A percentile compares a stretch with the other conserved stretches of the same genome.
Evolutionary conservation across 2,113 vertebrate genomes (phyloP).

Genomic region (Australoheros scitulus): DNA sequence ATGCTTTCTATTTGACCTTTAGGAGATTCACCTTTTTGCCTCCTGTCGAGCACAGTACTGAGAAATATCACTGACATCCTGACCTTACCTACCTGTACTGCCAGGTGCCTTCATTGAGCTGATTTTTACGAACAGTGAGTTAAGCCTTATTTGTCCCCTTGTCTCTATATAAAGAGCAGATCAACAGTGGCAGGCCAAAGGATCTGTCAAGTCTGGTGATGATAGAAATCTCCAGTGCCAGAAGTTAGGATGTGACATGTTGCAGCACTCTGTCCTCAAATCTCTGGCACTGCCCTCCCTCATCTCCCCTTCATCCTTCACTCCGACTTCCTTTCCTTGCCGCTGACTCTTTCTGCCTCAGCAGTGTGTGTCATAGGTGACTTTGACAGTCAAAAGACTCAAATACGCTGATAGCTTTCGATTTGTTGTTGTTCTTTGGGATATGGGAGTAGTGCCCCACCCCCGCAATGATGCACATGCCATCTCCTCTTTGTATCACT

Average conservation of each 20-base stretch:
- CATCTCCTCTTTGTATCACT: conserved; percentile 38
- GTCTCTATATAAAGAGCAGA: conserved; percentile 60
- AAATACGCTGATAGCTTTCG: conserved; percentile 30
- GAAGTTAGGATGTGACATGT: conserved; percentile 66
- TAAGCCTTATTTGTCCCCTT: conserved; percentile 26
- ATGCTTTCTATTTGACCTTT: neutral
- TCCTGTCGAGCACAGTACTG: neutral
- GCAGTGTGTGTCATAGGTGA: conserved; percentile 34
- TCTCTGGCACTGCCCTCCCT: conserved; percentile 22
- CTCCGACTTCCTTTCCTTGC: neutral
- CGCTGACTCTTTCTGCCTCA: neutral
- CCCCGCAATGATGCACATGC: conserved; percentile 12
- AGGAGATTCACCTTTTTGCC: neutral
- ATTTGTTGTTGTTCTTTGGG: conserved; percentile 23
- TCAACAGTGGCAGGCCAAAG: conserved; percentile 49
- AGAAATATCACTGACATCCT: neutral
- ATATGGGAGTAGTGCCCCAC: neutral
- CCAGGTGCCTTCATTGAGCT: neutral
- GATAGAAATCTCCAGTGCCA: conserved; percentile 57
- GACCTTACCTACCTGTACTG: too few relatives aligned
- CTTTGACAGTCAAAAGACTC: conserved; percentile 35
- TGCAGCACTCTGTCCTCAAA: conserved; percentile 33
- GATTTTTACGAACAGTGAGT: conserved; percentile 31
- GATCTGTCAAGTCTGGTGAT: conserved; percentile 67
- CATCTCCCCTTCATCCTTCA: neutral